Percentiles rank a stretch among this genome's conserved stretches.
These are phyloP conservation scores for Caloenas nicobarica DNA, from an alignment of 2,113 vertebrate genomes.

Conservation along the genomic window DNA sequence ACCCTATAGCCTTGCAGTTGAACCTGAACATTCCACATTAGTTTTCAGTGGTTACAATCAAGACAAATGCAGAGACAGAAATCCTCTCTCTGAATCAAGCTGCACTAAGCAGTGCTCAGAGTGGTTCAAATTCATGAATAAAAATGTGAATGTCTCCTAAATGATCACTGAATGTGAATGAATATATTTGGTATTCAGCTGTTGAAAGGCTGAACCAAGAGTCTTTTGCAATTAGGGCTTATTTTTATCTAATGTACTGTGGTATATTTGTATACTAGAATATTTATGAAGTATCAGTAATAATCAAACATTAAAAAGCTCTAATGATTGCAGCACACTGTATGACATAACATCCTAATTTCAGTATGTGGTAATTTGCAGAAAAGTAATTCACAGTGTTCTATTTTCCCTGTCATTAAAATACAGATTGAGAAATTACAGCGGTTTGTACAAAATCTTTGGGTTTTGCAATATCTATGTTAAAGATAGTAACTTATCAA, in stretches of 20 bases:
- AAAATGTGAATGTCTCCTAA: not conserved
- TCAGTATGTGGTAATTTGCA: not conserved
- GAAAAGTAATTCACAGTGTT: not conserved
- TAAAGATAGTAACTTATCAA: not conserved
- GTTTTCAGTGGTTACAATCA: not conserved
- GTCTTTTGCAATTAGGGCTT: not conserved
- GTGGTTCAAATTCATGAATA: not conserved
- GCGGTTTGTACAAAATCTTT: not conserved
- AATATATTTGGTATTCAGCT: not conserved
- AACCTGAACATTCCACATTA: not conserved
- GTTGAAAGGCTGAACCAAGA: conserved; percentile 21
- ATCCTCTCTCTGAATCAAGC: not conserved
- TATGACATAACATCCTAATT: not conserved
- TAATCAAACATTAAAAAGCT: conserved; percentile 6
- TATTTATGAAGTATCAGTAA: conserved; percentile 21
- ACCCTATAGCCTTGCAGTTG: not conserved
- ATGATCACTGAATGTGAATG: not conserved
- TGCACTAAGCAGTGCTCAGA: not conserved
- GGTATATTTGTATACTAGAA: not conserved
- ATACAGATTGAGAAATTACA: not conserved
- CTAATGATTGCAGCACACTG: not conserved
- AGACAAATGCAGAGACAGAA: not conserved
- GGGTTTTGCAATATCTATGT: not conserved
- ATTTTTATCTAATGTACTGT: not conserved
- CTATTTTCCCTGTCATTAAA: not conserved